A percentile compares a stretch with the other conserved stretches of the same genome.
phyloP scores from a whole-genome alignment of 2,797 vertebrate genomes.

The Potorous gilbertii region DNA sequence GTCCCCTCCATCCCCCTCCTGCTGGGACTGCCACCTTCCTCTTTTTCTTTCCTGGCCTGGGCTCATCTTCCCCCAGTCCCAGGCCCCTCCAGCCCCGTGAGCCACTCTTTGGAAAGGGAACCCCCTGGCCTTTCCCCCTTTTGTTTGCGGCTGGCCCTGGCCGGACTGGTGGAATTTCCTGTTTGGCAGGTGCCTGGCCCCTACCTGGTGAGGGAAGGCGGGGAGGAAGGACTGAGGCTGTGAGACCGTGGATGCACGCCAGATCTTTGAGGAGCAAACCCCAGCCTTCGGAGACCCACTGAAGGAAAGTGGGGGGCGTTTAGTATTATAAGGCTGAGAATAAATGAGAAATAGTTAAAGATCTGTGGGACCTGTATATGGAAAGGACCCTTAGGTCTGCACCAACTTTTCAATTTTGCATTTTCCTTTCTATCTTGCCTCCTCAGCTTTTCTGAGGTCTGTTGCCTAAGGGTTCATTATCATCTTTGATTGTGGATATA shows the following conservation, averaged over 20 bases:
- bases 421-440: neutral
- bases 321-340: neutral
- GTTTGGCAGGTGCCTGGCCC: constrained; percentile 64
- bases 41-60: neutral
- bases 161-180: constrained; percentile 78
- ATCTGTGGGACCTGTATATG: neutral
- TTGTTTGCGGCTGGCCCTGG: neutral
- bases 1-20: neutral
- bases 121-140: neutral
- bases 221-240: neutral
- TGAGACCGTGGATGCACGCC: neutral
- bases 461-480: neutral
- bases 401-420: neutral
- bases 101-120: neutral
- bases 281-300: neutral
- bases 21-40: neutral
- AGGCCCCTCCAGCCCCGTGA: neutral
- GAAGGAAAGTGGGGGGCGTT: neutral
- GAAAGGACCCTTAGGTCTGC: neutral
- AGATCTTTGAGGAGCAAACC: neutral
- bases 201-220: neutral
- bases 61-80: too few relatives aligned
- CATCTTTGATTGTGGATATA: neutral
- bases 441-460: neutral
- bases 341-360: neutral